Conservation (phyloP, 2,888 invertebrate genomes). For the Yponomeuta cagnagella region DNA sequence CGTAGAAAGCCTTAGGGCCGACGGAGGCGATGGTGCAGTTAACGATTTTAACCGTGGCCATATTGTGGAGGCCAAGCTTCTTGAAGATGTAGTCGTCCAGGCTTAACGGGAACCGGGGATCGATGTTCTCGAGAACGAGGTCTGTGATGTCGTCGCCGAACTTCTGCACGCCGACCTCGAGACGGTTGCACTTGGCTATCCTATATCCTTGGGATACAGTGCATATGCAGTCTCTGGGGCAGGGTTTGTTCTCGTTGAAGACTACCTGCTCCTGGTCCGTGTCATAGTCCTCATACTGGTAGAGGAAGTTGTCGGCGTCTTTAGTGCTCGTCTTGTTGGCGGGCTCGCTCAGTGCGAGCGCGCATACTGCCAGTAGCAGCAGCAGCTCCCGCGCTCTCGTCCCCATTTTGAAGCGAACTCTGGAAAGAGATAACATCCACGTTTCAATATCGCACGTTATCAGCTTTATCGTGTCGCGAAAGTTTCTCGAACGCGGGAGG, state of each 20-base stretch:
- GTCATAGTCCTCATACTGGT: slow-evolving; percentile 62
- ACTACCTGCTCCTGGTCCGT: slow-evolving; percentile 66
- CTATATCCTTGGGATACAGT: slow-evolving; percentile 76
- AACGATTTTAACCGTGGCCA: slow-evolving; percentile 81
- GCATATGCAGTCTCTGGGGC: slow-evolving; percentile 79
- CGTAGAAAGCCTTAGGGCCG: slow-evolving; percentile 81
- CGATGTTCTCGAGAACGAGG: slow-evolving; percentile 79
- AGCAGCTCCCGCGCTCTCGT: slow-evolving; percentile 66
- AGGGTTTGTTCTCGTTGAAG: slow-evolving; percentile 69
- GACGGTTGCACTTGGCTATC: slow-evolving; percentile 80
- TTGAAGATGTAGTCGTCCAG: slow-evolving; percentile 78
- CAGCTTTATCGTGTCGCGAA: neutral
- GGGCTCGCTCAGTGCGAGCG: slow-evolving; percentile 45
- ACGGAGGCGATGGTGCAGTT: slow-evolving; percentile 81
- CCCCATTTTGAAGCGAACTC: slow-evolving; percentile 71
- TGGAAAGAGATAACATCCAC: slow-evolving; percentile 43
- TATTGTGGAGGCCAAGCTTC: slow-evolving; percentile 77
- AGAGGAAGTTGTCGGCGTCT: slow-evolving; percentile 44
- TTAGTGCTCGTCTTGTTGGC: slow-evolving; percentile 54
- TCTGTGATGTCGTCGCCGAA: slow-evolving; percentile 81
- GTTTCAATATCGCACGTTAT: neutral
- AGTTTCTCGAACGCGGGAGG: neutral
- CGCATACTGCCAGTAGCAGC: slow-evolving; percentile 66
- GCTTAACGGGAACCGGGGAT: slow-evolving; percentile 72
- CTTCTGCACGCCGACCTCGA: slow-evolving; percentile 79